phyloP scores from a whole-genome alignment of 2,888 invertebrate genomes.

The Eumerus sabulonum region DNA sequence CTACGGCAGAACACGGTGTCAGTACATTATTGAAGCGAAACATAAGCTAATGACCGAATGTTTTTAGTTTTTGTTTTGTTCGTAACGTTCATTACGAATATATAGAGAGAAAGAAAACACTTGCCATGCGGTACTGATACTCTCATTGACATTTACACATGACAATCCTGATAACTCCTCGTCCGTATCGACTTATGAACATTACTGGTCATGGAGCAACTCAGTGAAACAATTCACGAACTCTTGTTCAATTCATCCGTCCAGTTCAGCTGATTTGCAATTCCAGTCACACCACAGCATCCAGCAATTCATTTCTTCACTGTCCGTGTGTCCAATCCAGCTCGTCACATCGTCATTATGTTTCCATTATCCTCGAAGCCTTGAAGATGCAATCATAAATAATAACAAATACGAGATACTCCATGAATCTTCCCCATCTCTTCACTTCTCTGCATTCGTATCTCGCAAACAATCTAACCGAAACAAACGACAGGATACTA shows the following conservation, averaged over 20 bases:
- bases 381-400: conserved; percentile 54
- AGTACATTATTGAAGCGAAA: too few species aligned
- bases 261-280: conserved; percentile 17
- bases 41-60: too few species aligned
- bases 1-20: too few species aligned
- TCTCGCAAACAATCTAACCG: conserved; percentile 20
- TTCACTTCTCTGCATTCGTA: neutral
- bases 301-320: conserved; percentile 43
- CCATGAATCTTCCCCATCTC: conserved; percentile 1
- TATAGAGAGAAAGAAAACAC: too few species aligned
- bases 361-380: conserved; percentile 52
- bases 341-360: conserved; percentile 58
- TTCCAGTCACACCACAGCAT: conserved; percentile 36
- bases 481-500: conserved; percentile 21
- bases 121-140: too few species aligned
- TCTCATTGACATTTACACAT: too few species aligned
- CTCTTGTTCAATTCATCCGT: neutral
- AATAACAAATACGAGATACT: conserved; percentile 27
- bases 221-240: conserved; percentile 23
- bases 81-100: too few species aligned
- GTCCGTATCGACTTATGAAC: too few species aligned
- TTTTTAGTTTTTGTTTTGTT: too few species aligned
- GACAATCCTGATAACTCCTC: too few species aligned
- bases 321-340: conserved; percentile 42
- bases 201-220: neutral